These are phyloP conservation scores for Yponomeuta cagnagella DNA, from an alignment of 2,888 invertebrate genomes.

Conservation along the genomic window DNA sequence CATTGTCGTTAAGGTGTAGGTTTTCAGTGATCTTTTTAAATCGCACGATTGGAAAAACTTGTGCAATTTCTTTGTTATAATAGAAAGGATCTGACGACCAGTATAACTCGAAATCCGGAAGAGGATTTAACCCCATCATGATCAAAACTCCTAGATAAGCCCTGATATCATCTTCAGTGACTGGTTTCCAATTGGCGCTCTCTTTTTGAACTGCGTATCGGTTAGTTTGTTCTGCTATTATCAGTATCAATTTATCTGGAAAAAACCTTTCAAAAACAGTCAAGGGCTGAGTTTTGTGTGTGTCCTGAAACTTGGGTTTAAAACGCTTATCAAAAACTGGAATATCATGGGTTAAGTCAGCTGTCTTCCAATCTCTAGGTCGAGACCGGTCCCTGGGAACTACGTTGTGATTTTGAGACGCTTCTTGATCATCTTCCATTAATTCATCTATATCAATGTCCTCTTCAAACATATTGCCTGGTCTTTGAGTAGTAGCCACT, in stretches of 20 bases:
- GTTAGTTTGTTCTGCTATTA: conserved; percentile 29
- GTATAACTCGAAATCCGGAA: conserved; percentile 30
- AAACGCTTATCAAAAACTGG: conserved; percentile 13
- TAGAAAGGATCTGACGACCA: conserved; percentile 32
- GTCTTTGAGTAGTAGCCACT: conserved; percentile 16
- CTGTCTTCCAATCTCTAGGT: conserved; percentile 15
- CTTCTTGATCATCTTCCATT: conserved; percentile 21
- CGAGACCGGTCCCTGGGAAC: conserved; percentile 20
- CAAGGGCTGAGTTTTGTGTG: conserved; percentile 13
- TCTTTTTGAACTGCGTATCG: conserved; percentile 28
- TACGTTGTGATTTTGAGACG: conserved; percentile 18
- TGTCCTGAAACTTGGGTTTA: conserved; percentile 15
- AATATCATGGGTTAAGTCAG: conserved; percentile 14
- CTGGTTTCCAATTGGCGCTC: conserved; percentile 24
- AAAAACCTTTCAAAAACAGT: conserved; percentile 27
- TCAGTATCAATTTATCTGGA: conserved; percentile 25
- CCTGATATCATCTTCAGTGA: conserved; percentile 24
- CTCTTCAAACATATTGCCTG: conserved; percentile 18
- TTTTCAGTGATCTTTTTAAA: conserved; percentile 32
- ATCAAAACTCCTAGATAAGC: conserved; percentile 33
- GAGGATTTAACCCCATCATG: conserved; percentile 33
- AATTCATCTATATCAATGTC: conserved; percentile 20
- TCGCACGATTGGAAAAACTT: conserved; percentile 27
- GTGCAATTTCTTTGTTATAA: conserved; percentile 28
- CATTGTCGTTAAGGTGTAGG: conserved; percentile 28